Percentiles rank a stretch among this genome's conserved stretches.
Evolutionary conservation across 2,113 vertebrate species (phyloP).

Genomic region (Gnathonemus longibarbis): DNA sequence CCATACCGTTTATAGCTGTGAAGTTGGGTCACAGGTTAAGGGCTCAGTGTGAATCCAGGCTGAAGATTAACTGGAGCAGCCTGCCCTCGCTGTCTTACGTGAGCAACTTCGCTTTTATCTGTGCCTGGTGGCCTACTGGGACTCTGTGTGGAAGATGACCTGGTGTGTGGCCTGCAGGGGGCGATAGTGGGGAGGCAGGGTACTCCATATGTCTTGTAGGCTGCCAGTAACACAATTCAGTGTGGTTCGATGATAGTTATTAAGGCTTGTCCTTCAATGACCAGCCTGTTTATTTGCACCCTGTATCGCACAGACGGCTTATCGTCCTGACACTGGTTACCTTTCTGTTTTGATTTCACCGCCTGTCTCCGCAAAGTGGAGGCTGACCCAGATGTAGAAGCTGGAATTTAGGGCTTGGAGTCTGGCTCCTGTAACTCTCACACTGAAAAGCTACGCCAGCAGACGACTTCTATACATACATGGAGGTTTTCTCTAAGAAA

Average conservation of each 20-base stretch:
- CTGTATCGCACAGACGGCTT: not conserved
- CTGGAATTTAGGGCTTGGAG: not conserved
- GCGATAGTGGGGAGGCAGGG: not conserved
- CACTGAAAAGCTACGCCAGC: not conserved
- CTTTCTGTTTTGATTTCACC: not conserved
- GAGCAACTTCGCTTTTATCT: not conserved
- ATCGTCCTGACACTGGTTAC: not conserved
- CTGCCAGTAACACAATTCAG: not conserved
- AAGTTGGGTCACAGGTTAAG: not conserved
- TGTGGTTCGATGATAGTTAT: not conserved
- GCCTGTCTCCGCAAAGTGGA: not conserved
- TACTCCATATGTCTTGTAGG: not conserved
- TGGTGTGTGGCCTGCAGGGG: not conserved
- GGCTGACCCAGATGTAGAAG: not conserved
- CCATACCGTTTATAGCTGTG: not conserved
- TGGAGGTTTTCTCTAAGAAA: not conserved
- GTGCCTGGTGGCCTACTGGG: not conserved
- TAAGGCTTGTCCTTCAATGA: not conserved
- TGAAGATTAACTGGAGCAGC: not conserved
- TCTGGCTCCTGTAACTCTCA: not conserved
- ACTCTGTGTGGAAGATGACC: not conserved
- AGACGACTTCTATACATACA: not conserved
- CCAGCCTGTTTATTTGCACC: not conserved
- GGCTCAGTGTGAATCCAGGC: not conserved
- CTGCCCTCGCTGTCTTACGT: not conserved